These are phyloP conservation scores for Drosophila pruinosa DNA, from an alignment of 1,140 invertebrate species.

Conservation along the genomic window DNA sequence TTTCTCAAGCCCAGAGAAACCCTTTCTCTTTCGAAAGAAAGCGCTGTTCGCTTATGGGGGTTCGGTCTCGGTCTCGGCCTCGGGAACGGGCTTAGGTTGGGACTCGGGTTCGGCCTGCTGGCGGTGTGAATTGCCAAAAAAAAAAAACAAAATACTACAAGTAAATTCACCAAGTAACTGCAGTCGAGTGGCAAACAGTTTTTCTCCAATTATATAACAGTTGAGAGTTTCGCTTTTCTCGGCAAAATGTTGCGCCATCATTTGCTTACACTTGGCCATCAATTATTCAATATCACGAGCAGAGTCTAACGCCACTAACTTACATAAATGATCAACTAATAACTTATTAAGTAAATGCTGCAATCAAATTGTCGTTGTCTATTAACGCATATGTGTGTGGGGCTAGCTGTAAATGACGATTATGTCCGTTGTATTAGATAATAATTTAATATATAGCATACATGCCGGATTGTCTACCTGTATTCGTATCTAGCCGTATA, in stretches of 20 bases:
- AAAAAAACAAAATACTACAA: background rate
- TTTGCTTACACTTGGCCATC: conserved; percentile 63
- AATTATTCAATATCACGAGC: conserved; percentile 66
- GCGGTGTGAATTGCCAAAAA: conserved; percentile 45
- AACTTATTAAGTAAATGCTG: conserved; percentile 72
- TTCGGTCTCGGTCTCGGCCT: background rate
- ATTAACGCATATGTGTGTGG: conserved; percentile 44
- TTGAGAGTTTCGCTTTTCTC: conserved; percentile 33
- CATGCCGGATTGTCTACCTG: conserved; percentile 24
- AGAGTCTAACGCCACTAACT: conserved; percentile 38
- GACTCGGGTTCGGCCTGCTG: background rate
- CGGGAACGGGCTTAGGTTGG: background rate
- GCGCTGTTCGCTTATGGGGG: conserved; percentile 27
- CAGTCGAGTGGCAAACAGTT: conserved; percentile 59
- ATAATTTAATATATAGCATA: conserved; percentile 56
- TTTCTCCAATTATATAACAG: conserved; percentile 67
- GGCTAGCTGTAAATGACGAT: conserved; percentile 45
- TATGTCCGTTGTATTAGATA: conserved; percentile 66
- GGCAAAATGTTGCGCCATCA: conserved; percentile 52
- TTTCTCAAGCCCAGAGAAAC: conserved; percentile 64
- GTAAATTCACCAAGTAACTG: conserved; percentile 50
- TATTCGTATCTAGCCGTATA: conserved; percentile 24
- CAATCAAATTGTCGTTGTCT: conserved; percentile 58
- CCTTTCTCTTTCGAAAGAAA: conserved; percentile 82
- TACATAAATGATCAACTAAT: conserved; percentile 69